Evolutionary conservation across 2,113 vertebrate genomes (phyloP).

Genomic region (Cyprinodon tularosa): DNA sequence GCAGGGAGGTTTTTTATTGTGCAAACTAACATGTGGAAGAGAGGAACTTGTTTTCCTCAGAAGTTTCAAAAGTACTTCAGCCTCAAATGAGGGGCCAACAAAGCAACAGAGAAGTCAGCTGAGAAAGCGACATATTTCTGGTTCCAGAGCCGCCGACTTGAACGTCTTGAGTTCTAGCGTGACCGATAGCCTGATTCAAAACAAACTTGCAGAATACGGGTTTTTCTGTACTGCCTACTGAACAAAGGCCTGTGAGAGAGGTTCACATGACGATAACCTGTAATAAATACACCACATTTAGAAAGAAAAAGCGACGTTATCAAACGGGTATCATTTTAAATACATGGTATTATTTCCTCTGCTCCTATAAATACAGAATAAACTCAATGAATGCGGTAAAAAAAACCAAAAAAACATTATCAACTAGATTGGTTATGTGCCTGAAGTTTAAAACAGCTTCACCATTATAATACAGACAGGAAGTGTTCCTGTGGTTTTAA

Average conservation of each 20-base stretch:
- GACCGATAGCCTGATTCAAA: neutral
- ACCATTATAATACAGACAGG: no score
- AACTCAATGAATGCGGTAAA: no score
- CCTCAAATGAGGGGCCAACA: neutral
- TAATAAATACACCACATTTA: no score
- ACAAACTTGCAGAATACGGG: neutral
- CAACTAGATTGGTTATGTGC: no score
- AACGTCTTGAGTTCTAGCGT: neutral
- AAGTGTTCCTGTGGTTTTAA: no score
- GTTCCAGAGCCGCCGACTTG: neutral
- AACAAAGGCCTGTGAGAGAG: neutral
- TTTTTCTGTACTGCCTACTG: neutral
- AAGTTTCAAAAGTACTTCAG: neutral
- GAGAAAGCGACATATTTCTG: neutral
- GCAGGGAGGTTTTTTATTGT: slow-evolving; percentile 34
- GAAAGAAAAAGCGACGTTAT: neutral
- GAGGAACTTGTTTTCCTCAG: neutral
- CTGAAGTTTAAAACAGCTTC: no score
- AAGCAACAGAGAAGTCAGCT: neutral
- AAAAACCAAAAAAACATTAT: no score
- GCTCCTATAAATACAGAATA: neutral
- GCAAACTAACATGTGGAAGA: neutral
- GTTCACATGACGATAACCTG: neutral
- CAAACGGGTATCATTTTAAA: neutral
- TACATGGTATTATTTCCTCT: neutral